These are phyloP conservation scores for Caenorhabditis imperialis DNA, from an alignment of 2,888 invertebrate species.

Conservation along the genomic window DNA sequence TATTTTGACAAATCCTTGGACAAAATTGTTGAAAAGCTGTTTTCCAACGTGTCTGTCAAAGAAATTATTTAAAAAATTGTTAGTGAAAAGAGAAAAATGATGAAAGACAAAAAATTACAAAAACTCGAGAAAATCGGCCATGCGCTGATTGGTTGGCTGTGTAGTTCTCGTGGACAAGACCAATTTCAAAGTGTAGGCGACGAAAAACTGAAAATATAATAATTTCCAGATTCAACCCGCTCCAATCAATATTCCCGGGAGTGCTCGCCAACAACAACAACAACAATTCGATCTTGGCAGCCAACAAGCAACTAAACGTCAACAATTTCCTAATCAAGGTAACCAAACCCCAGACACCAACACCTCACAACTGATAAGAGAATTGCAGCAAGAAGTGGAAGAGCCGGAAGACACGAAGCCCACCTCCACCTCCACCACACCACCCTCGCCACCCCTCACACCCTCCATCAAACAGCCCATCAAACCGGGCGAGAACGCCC, in stretches of 20 bases:
- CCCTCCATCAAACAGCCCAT: slow-evolving; percentile 29
- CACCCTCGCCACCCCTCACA: slow-evolving; percentile 16
- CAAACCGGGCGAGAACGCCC: slow-evolving; percentile 52
- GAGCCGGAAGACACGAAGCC: slow-evolving; percentile 37
- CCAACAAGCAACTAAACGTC: slow-evolving; percentile 30
- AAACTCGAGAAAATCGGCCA: too few relatives aligned
- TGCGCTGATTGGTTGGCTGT: too few relatives aligned
- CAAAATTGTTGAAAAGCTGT: too few relatives aligned
- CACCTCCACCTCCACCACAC: slow-evolving; percentile 24
- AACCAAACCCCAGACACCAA: slow-evolving; percentile 18
- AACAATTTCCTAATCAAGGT: slow-evolving; percentile 48
- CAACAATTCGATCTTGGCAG: slow-evolving; percentile 36
- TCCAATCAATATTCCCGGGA: slow-evolving; percentile 60
- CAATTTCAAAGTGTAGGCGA: too few relatives aligned
- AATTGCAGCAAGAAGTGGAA: slow-evolving; percentile 37
- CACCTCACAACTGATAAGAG: slow-evolving; percentile 37
- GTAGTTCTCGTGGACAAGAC: too few relatives aligned
- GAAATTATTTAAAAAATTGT: too few relatives aligned
- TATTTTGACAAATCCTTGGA: too few relatives aligned
- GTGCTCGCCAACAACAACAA: slow-evolving; percentile 56
- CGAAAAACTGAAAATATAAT: too few relatives aligned
- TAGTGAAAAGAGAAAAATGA: too few relatives aligned
- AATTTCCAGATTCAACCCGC: slow-evolving; percentile 52
- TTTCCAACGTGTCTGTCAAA: too few relatives aligned
- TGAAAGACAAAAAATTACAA: too few relatives aligned